Evolutionary conservation across 2,113 vertebrate species (phyloP).

Genomic region (Promerops cafer): DNA sequence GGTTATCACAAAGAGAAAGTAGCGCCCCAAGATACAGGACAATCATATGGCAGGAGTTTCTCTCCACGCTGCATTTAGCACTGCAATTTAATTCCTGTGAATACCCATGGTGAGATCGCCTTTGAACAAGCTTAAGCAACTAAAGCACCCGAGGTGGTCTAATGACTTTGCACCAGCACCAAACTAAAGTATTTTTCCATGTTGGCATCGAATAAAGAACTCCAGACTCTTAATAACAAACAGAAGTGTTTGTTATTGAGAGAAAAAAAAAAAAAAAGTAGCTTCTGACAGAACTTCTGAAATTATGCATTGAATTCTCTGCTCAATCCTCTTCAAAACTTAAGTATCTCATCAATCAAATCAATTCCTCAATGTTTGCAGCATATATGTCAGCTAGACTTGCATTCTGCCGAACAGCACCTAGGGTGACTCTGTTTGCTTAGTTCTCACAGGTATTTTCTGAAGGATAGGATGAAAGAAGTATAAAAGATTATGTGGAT

Average conservation of each 20-base stretch:
- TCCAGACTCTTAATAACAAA: background rate
- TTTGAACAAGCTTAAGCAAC: conserved; percentile 17
- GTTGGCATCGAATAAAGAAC: background rate
- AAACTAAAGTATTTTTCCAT: conserved; percentile 1
- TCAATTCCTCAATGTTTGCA: background rate
- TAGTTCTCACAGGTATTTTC: background rate
- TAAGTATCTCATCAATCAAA: background rate
- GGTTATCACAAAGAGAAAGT: conserved; percentile 10
- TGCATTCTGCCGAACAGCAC: background rate
- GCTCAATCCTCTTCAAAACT: background rate
- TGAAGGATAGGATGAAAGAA: background rate
- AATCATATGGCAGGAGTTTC: background rate
- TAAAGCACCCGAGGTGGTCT: background rate
- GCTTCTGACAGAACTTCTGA: background rate
- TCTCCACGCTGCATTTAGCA: background rate
- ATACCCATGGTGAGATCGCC: background rate
- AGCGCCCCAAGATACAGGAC: background rate
- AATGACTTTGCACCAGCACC: background rate
- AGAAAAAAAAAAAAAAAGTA: background rate
- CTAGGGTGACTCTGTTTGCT: background rate
- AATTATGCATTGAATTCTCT: background rate
- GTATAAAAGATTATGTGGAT: background rate
- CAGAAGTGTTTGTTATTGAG: background rate
- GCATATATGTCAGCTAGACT: background rate
- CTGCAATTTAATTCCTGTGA: conserved; percentile 28